Conservation (phyloP, 2,888 invertebrate species). For the Thyatira batis region DNA sequence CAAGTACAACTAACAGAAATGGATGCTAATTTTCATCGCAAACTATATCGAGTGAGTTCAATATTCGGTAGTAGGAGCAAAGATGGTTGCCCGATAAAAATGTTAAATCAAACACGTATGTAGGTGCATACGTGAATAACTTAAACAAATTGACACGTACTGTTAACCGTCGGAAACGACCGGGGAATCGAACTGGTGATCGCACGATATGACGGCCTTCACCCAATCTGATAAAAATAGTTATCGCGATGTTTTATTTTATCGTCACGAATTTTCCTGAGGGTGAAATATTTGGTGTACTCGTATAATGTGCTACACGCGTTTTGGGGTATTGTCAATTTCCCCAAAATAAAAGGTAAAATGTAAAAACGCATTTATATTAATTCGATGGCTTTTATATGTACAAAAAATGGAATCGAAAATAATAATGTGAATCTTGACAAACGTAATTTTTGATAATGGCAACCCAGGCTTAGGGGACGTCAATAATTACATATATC, state of each 20-base stretch:
- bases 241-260: conserved; percentile 1
- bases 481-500: neutral
- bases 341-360: too few relatives aligned
- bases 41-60: neutral
- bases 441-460: neutral
- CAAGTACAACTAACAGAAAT: too few relatives aligned
- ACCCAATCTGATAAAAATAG: conserved; percentile 10
- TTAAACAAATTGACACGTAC: conserved; percentile 10
- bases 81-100: neutral
- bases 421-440: neutral
- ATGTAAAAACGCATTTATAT: too few relatives aligned
- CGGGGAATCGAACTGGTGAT: conserved; percentile 21
- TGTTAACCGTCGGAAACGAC: conserved; percentile 18
- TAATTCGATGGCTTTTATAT: too few relatives aligned
- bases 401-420: neutral
- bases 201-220: conserved; percentile 14
- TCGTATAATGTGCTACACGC: too few relatives aligned
- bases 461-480: neutral
- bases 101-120: conserved; percentile 2
- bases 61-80: neutral
- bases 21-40: too few relatives aligned
- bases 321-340: too few relatives aligned
- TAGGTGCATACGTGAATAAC: conserved; percentile 1
- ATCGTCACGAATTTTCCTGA: neutral
- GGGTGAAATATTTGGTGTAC: neutral